Evolutionary conservation across 2,888 invertebrate genomes (phyloP), one percentile per base, ranked within the genome.

Genomic region (Papilio elwesi): DNA sequence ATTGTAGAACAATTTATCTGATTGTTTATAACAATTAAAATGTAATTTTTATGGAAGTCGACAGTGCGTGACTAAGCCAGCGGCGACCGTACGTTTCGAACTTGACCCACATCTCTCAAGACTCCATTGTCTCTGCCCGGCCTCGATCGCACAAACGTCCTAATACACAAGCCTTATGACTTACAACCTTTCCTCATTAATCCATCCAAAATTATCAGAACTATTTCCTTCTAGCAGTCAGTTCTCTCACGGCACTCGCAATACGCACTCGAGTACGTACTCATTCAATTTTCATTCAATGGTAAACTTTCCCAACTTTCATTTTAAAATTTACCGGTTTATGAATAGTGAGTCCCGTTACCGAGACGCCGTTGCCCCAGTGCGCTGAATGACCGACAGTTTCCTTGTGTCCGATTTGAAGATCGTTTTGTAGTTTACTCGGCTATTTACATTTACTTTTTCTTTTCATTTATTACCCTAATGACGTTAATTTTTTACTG

Each of bases 241-340:
- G 55, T 73, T 38, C 43, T 48, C 68, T 55, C 43, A 16, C 15
- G 26, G 38, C 43, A 36, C 55, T 55, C 57, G 49, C 57, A 55
- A 69, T 48, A 59, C 53, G 49, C 38, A 65, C 49, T 69, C 68
- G 43, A 65, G 65, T 65, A 65, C 64, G 51, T 55, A 70, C 67
- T 55, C 52, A 48, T 62, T 53, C 55, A 59, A 70, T 74, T 67
- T 70, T 62, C 86, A 84, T 86, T 85, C 87, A 87, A 90, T 88
- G 85, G 87, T 85, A 77, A 84, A 90, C 90, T 92, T 92, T 92
- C 91, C 87, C 87, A 90, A 88, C 92, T 91, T 92, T 92, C 91
- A 79, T 89, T 89, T 87, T 82, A 84, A 86, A 59, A 76, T 78
- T 85, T 85, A 82, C 83, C 83, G 83, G 85, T 84, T 84, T 84